Conservation (phyloP, 2,113 vertebrate species). For the Telmatochromis sp. region DNA sequence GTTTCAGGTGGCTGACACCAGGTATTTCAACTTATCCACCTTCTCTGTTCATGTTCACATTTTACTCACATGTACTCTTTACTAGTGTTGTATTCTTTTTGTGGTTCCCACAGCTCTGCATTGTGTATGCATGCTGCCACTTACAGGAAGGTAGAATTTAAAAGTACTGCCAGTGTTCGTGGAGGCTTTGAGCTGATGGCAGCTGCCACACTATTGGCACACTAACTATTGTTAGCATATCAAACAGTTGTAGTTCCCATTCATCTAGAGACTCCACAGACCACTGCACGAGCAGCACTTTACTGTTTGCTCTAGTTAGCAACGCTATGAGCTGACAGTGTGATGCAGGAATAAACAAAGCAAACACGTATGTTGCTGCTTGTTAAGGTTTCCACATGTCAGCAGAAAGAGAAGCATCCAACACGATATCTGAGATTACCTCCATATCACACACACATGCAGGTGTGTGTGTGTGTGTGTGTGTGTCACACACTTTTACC, state of each 20-base stretch:
- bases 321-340: neutral
- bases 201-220: neutral
- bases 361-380: neutral
- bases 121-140: neutral
- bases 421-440: neutral
- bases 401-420: neutral
- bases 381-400: neutral
- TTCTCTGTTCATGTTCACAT: neutral
- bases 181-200: neutral
- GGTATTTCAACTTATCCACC: neutral
- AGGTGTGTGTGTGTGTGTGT: neutral
- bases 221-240: neutral
- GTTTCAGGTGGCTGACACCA: neutral
- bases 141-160: neutral
- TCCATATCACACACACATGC: neutral
- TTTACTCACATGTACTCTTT: neutral
- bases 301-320: accelerated
- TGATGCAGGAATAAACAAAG: neutral
- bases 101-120: neutral
- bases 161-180: neutral
- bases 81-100: neutral
- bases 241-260: neutral
- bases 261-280: neutral
- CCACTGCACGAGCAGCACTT: neutral
- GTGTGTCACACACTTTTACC: neutral